phyloP scores from a whole-genome alignment of 2,797 vertebrate species.

The Sternotherus odoratus region DNA sequence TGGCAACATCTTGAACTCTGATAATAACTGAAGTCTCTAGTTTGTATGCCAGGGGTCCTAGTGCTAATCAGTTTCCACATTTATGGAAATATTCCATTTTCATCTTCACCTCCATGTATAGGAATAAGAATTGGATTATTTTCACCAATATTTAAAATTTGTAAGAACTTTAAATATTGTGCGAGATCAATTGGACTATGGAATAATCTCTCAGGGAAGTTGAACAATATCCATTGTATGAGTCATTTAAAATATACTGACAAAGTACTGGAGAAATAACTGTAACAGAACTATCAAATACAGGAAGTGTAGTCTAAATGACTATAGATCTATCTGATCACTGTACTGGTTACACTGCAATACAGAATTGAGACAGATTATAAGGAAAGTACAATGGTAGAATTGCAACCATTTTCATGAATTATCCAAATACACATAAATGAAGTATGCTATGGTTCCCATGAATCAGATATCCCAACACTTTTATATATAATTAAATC shows the following conservation, averaged over 20 bases:
- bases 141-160: neutral
- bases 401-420: neutral
- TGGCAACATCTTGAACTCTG: neutral
- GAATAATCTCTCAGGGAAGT: constrained; percentile 33
- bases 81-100: neutral
- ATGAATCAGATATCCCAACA: neutral
- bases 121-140: neutral
- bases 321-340: neutral
- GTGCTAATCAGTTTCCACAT: neutral
- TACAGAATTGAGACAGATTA: neutral
- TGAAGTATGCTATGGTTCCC: neutral
- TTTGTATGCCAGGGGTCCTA: neutral
- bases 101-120: neutral
- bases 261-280: constrained; percentile 11
- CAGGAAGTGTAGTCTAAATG: neutral
- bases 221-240: neutral
- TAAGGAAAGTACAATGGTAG: neutral
- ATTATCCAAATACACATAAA: neutral
- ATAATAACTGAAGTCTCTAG: neutral
- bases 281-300: constrained; percentile 6
- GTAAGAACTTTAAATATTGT: neutral
- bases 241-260: constrained; percentile 22
- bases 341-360: neutral
- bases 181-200: constrained; percentile 44
- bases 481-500: neutral